These are phyloP conservation scores for Tupaia chinensis DNA, from an alignment of 2,113 vertebrate species.

Conservation along the genomic window DNA sequence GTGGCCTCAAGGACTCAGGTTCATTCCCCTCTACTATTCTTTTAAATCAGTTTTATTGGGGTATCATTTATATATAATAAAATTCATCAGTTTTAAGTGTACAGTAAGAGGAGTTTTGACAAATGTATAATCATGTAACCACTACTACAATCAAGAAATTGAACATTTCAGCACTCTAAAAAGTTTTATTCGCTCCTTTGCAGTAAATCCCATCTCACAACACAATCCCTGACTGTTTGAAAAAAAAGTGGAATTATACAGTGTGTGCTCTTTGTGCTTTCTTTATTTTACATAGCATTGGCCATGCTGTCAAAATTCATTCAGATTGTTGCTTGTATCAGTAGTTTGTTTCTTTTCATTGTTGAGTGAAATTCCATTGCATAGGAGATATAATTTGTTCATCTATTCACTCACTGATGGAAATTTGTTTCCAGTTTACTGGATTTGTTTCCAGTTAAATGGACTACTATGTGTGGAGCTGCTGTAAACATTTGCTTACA, in stretches of 20 bases:
- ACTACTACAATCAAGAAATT: conserved; percentile 21
- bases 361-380: not conserved
- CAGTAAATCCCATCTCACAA: not conserved
- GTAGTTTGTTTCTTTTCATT: conserved; percentile 23
- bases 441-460: not conserved
- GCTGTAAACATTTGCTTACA: not conserved
- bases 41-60: conserved; percentile 46
- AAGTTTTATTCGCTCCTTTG: not conserved
- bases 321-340: not conserved
- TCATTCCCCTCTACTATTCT: not conserved
- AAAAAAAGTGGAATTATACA: not conserved
- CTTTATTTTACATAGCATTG: not conserved
- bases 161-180: not conserved
- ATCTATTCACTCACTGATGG: not conserved
- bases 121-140: conserved; percentile 10
- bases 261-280: not conserved
- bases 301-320: not conserved
- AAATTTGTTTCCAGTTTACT: conserved; percentile 9
- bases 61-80: not conserved
- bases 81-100: not conserved
- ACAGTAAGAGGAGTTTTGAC: not conserved
- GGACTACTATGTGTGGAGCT: not conserved
- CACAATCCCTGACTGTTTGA: not conserved
- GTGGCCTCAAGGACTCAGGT: not conserved
- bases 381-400: not conserved